These are phyloP conservation scores for Hydractinia symbiolongicarpus DNA, from an alignment of 30 jellyfish, hydroid and myxozoan genomes.

Conservation along the genomic window DNA sequence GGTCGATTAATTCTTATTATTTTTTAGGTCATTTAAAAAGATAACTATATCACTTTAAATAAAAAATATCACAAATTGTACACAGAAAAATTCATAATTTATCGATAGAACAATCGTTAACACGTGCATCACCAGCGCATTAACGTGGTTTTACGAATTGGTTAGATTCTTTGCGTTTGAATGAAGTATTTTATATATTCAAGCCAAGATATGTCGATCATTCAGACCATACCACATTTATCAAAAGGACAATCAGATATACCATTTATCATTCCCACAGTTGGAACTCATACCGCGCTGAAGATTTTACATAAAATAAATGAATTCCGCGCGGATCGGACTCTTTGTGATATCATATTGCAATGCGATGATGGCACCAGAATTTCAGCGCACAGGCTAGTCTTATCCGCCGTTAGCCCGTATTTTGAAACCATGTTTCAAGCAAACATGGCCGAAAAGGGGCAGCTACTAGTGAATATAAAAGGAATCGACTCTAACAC, in stretches of 20 bases:
- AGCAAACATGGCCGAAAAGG: constrained; percentile 55
- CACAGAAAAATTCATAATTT: too few relatives aligned
- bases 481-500: constrained; percentile 51
- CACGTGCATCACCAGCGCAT: too few relatives aligned
- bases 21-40: too few relatives aligned
- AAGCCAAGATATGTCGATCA: constrained; percentile 1
- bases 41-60: too few relatives aligned
- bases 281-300: not conserved
- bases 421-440: constrained; percentile 74
- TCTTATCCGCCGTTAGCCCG: constrained; percentile 71
- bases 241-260: not conserved
- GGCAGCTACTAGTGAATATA: constrained; percentile 31
- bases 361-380: constrained; percentile 60
- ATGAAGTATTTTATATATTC: not conserved
- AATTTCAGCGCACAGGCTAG: constrained; percentile 57
- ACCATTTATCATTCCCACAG: constrained; percentile 7
- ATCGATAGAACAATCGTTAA: too few relatives aligned
- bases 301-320: constrained; percentile 23
- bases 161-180: not conserved
- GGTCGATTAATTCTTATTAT: too few relatives aligned
- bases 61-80: too few relatives aligned
- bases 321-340: constrained; percentile 40
- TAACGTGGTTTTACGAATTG: too few relatives aligned
- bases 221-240: not conserved
- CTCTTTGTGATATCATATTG: constrained; percentile 53